Conservation (phyloP, 2,113 vertebrate species). For the Malurus cyaneus region DNA sequence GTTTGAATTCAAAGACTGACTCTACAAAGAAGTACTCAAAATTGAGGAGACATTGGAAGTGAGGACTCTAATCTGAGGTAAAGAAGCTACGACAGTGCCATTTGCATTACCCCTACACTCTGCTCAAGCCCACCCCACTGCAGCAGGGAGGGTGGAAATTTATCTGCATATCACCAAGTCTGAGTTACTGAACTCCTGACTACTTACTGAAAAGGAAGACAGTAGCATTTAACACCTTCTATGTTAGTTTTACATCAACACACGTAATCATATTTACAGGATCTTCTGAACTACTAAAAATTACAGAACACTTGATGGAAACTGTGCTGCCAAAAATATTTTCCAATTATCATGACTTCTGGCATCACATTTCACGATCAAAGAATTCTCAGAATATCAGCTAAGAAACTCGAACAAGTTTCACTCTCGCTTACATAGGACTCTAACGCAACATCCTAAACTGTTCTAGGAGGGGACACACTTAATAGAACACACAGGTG, state of each 20-base stretch:
- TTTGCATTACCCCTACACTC: background rate
- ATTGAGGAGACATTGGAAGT: background rate
- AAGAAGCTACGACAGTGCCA: fast-evolving
- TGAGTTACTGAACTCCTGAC: background rate
- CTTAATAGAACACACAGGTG: background rate
- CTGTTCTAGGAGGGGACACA: background rate
- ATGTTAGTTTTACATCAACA: background rate
- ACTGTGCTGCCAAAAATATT: slow-evolving; percentile 18
- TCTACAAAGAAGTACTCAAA: background rate
- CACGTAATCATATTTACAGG: background rate
- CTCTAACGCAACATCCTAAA: background rate
- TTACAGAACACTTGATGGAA: background rate
- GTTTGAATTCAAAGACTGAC: background rate
- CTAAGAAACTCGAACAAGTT: slow-evolving; percentile 6
- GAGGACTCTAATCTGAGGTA: background rate
- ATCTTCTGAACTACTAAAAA: background rate
- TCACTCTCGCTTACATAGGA: slow-evolving; percentile 49
- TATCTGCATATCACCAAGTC: fast-evolving
- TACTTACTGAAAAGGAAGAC: background rate
- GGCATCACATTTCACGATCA: background rate
- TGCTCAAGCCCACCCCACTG: background rate
- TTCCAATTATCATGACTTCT: background rate
- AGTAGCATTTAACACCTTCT: background rate
- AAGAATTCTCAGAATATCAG: slow-evolving; percentile 48
- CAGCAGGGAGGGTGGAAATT: background rate